These are phyloP conservation scores for Limenitis camilla DNA, from an alignment of 2,888 invertebrate species.

Conservation along the genomic window DNA sequence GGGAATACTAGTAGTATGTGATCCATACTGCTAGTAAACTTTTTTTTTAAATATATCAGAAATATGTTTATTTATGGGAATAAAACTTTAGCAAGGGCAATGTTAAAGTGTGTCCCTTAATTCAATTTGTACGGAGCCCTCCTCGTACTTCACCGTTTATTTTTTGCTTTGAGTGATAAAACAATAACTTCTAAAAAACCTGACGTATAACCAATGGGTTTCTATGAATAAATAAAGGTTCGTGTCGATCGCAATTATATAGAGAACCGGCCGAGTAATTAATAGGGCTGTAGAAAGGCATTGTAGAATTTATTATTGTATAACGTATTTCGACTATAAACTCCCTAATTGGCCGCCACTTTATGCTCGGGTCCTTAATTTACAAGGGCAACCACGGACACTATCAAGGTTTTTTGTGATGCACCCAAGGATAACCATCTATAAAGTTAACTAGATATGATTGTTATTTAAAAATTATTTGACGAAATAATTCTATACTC, in stretches of 20 bases:
- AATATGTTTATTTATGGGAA: no score
- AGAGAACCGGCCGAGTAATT: constrained; percentile 46
- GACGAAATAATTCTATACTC: not conserved
- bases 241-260: constrained; percentile 23
- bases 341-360: constrained; percentile 66
- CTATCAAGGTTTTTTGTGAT: constrained; percentile 45
- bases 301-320: constrained; percentile 72
- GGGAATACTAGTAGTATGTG: no score
- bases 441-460: constrained; percentile 7
- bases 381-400: constrained; percentile 62
- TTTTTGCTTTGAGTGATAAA: not conserved
- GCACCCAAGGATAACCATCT: constrained; percentile 19
- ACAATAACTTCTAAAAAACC: not conserved
- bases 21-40: no score
- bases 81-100: no score
- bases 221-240: constrained; percentile 17
- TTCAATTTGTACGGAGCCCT: not conserved
- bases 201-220: constrained; percentile 6
- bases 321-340: constrained; percentile 65
- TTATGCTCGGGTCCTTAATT: constrained; percentile 64
- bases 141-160: not conserved
- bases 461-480: not conserved
- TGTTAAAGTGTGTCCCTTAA: not conserved
- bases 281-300: constrained; percentile 59
- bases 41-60: no score